Conservation (phyloP, 2,113 vertebrate species). For the Nothobranchius kuhntae region DNA sequence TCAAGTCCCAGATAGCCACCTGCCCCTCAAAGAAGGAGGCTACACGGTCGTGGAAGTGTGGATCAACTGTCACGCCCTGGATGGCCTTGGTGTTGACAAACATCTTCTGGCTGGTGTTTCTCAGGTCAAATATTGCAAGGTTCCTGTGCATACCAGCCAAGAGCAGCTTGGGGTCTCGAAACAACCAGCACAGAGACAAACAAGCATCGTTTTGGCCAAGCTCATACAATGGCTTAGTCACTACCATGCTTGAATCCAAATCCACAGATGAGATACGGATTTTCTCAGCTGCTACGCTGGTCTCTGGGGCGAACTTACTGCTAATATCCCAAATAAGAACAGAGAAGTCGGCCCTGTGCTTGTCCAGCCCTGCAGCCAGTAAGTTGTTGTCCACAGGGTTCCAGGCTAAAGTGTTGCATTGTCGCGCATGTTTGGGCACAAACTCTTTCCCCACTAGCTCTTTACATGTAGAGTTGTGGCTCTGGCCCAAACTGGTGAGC, state of each 20-base stretch:
- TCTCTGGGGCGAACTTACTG: constrained; percentile 90
- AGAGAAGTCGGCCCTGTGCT: constrained; percentile 96
- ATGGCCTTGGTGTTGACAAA: constrained; percentile 99
- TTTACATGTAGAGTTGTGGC: constrained; percentile 93
- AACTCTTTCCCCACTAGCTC: constrained; percentile 97
- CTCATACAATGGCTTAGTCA: constrained; percentile 95
- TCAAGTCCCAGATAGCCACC: constrained; percentile 98
- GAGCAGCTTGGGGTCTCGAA: constrained; percentile 93
- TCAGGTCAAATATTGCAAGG: constrained; percentile 94
- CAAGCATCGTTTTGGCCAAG: constrained; percentile 97
- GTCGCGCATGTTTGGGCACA: constrained; percentile 96
- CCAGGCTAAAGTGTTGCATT: constrained; percentile 97
- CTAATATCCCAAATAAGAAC: constrained; percentile 98
- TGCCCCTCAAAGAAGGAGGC: constrained; percentile 98
- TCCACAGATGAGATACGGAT: constrained; percentile 88
- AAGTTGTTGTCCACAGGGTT: constrained; percentile 94
- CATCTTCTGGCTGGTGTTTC: constrained; percentile 97
- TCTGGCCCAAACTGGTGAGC: constrained; percentile 94
- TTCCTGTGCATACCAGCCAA: constrained; percentile 98
- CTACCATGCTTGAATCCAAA: constrained; percentile 84
- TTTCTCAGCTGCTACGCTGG: constrained; percentile 85
- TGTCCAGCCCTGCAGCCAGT: constrained; percentile 95
- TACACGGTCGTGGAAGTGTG: constrained; percentile 92
- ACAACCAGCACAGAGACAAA: constrained; percentile 97
- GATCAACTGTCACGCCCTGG: constrained; percentile 96